Base-by-base conservation (phyloP, 2,888 invertebrate species). In the Phragmatobia fuliginosa region DNA sequence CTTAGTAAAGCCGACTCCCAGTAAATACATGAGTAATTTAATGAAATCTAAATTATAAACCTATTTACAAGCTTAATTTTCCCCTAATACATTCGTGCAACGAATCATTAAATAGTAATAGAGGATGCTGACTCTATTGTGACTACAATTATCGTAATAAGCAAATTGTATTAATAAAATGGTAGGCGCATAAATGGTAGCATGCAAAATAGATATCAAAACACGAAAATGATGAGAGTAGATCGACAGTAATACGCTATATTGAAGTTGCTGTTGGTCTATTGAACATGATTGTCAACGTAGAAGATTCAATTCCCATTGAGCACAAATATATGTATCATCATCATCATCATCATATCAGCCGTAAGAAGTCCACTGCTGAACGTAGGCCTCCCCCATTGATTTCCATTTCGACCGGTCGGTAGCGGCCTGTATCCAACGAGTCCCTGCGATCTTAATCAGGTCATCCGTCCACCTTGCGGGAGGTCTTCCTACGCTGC, bases 121-220 rank as follows among this genome's bases (percentile, higher is more conserved):
- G 52, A 64, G 63, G 49, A 64, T 64, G 49, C 63, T 16, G 49
- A 16, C 4, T 64, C 63, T 25, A 64, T 64, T 64, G 52, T 52
- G 14, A 33, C 63, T 52, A 52, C 14, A 32, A 52, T 32, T 49
- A 49, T 33, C 8, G 16, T 63, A 63, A 64, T 64, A 52, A 64
- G 25, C 8, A 52, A 64, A 64, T 64, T 33, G 33, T 52, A 21
- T 25, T 32, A 33, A 10, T 25, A 21, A 45, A 45, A 41, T 25
- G 7, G 49, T 49, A 45, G 33, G n/a, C 33, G 25, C 3, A 62
- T 41, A 4, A 41, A 28, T 38, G 28, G 18, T 28, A 16, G 38
- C 16, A 18, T 38, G 38, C 61, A 25, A 62, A 38, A 61, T 14
- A 6, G 28, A 41, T 38, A 14, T 0, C n/a, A 10, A 10, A 16